A percentile compares a stretch with the other conserved stretches of the same genome.
Evolutionary conservation across 1,140 invertebrate genomes (phyloP).

Genomic region (Liolophura sinensis): DNA sequence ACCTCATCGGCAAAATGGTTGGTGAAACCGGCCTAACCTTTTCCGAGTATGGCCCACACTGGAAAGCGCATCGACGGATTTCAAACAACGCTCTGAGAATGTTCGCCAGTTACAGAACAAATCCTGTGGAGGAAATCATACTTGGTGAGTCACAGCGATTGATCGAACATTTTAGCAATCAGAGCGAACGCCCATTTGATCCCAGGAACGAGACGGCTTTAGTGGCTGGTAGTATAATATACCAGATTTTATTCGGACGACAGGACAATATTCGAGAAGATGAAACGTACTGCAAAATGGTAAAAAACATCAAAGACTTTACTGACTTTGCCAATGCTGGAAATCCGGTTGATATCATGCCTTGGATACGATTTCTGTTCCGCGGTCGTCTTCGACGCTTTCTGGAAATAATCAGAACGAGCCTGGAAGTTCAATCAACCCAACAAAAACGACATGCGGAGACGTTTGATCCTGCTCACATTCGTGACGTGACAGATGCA

Average conservation of each 20-base stretch:
- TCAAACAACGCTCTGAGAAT: constrained; percentile 38
- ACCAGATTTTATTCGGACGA: constrained; percentile 24
- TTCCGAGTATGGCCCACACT: constrained; percentile 33
- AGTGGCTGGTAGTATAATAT: constrained; percentile 24
- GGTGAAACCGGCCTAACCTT: too few relatives aligned
- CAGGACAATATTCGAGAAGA: constrained; percentile 18
- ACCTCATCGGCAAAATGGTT: background rate
- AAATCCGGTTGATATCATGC: constrained; percentile 16
- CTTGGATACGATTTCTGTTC: constrained; percentile 17
- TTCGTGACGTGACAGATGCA: constrained; percentile 16
- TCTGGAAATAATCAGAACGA: constrained; percentile 1
- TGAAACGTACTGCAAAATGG: constrained; percentile 11
- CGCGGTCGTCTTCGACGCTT: constrained; percentile 8
- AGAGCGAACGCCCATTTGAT: too few relatives aligned
- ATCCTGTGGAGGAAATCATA: constrained; percentile 41
- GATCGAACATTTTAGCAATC: too few relatives aligned
- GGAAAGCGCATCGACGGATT: constrained; percentile 41
- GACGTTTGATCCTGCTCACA: constrained; percentile 8
- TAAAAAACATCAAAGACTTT: constrained; percentile 14
- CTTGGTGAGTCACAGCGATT: too few relatives aligned
- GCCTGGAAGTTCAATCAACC: too few relatives aligned
- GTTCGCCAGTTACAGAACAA: constrained; percentile 37
- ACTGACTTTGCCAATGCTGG: constrained; percentile 15
- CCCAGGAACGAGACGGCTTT: constrained; percentile 3
- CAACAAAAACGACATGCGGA: constrained; percentile 1